Conservation (phyloP, 2,113 vertebrate species). For the Lathamus discolor region DNA sequence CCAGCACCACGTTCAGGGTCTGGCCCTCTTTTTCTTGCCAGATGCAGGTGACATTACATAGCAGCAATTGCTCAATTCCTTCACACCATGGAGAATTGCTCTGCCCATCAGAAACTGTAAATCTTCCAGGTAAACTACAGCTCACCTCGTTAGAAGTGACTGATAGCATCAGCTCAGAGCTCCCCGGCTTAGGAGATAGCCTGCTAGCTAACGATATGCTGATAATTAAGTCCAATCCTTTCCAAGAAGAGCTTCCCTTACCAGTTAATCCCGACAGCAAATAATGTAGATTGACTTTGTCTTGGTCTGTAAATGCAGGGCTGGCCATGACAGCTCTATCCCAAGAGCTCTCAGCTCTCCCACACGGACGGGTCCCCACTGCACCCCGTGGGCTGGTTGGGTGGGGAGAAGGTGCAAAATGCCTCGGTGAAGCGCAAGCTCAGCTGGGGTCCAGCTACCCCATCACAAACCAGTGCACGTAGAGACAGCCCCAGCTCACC, state of each 20-base stretch:
- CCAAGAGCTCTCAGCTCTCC: not conserved
- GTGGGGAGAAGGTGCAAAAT: constrained; percentile 39
- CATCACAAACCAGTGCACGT: not conserved
- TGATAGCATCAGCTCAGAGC: not conserved
- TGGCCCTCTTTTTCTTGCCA: not conserved
- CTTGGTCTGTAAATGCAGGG: not conserved
- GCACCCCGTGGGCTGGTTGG: not conserved
- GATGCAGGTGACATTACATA: not conserved
- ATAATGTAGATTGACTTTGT: not conserved
- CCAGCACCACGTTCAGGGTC: accelerated
- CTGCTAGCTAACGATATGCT: constrained; percentile 15
- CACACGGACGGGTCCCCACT: accelerated
- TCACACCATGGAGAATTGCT: not conserved
- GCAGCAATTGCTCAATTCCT: constrained; percentile 3
- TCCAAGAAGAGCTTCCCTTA: not conserved
- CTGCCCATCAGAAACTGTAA: not conserved
- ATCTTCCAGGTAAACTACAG: not conserved
- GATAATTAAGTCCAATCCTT: constrained; percentile 48
- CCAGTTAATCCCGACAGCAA: constrained; percentile 45
- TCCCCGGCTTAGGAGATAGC: not conserved
- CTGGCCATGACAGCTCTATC: not conserved
- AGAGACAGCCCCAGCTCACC: not conserved
- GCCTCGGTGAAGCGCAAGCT: not conserved
- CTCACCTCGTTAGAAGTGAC: not conserved
- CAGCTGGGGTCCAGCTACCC: not conserved